phyloP scores from a whole-genome alignment of 2,888 invertebrate species.

The Acronicta alni region DNA sequence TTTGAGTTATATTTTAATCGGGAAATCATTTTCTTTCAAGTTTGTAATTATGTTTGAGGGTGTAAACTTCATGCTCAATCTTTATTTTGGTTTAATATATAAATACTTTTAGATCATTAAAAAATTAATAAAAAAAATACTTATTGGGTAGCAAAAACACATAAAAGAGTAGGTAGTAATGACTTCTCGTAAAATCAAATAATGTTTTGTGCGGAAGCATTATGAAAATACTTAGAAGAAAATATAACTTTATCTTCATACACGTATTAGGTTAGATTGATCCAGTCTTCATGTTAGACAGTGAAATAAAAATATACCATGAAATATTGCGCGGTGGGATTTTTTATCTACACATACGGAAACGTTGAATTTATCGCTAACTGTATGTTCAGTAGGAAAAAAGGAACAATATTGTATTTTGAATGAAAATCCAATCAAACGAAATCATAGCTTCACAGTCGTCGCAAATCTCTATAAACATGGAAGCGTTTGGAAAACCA shows the following conservation, averaged over 20 bases:
- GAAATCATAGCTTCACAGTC: conserved; percentile 71
- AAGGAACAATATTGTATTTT: conserved; percentile 47
- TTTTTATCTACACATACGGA: conserved; percentile 38
- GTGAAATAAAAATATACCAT: conserved; percentile 48
- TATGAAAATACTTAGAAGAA: conserved; percentile 24
- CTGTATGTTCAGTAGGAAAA: conserved; percentile 36
- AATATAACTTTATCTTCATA: conserved; percentile 42
- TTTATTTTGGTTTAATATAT: too few species aligned
- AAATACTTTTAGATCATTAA: too few species aligned
- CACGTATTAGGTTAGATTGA: conserved; percentile 45
- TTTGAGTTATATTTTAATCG: too few species aligned
- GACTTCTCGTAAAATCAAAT: conserved; percentile 16
- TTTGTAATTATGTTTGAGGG: too few species aligned
- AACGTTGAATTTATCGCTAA: conserved; percentile 39
- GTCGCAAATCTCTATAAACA: conserved; percentile 78
- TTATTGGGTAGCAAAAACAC: neutral
- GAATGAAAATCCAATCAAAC: conserved; percentile 71
- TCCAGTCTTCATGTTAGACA: conserved; percentile 40
- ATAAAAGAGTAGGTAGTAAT: conserved; percentile 29
- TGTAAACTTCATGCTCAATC: too few species aligned
- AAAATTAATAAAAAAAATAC: too few species aligned
- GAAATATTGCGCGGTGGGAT: conserved; percentile 29
- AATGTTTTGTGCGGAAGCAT: conserved; percentile 32
- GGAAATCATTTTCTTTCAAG: too few species aligned
- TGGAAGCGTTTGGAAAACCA: conserved; percentile 69